phyloP scores from a whole-genome alignment of 2,113 vertebrate species.

The Bos javanicus region DNA sequence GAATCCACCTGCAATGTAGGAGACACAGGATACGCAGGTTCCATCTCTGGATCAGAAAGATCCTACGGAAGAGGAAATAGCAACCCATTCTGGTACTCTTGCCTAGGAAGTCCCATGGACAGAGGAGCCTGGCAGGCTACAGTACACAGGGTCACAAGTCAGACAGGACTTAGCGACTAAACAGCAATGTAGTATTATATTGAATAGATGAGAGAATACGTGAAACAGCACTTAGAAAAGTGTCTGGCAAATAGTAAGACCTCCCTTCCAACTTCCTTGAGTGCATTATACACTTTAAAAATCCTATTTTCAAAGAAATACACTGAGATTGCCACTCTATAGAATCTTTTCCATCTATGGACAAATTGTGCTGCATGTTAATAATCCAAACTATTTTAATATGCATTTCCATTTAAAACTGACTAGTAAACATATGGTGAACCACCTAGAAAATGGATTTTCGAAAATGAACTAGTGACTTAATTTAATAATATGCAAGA shows the following conservation, averaged over 20 bases:
- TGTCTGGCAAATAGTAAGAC: background rate
- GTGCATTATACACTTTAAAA: background rate
- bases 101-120: background rate
- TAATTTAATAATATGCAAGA: conserved; percentile 56
- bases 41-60: background rate
- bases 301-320: conserved; percentile 29
- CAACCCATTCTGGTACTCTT: background rate
- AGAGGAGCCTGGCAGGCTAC: background rate
- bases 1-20: background rate
- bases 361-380: conserved; percentile 36
- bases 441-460: conserved; percentile 49
- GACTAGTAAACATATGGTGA: conserved; percentile 59
- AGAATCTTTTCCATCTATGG: background rate
- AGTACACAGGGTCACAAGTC: background rate
- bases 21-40: background rate
- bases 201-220: background rate
- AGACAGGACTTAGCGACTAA: background rate
- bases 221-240: background rate
- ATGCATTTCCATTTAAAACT: conserved; percentile 64
- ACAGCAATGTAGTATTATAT: background rate
- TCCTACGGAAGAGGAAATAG: background rate
- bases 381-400: conserved; percentile 59
- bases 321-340: background rate
- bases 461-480: conserved; percentile 45
- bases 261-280: background rate